These are phyloP conservation scores for Oryzias celebensis DNA, from an alignment of 2,113 vertebrate species.

Conservation along the genomic window DNA sequence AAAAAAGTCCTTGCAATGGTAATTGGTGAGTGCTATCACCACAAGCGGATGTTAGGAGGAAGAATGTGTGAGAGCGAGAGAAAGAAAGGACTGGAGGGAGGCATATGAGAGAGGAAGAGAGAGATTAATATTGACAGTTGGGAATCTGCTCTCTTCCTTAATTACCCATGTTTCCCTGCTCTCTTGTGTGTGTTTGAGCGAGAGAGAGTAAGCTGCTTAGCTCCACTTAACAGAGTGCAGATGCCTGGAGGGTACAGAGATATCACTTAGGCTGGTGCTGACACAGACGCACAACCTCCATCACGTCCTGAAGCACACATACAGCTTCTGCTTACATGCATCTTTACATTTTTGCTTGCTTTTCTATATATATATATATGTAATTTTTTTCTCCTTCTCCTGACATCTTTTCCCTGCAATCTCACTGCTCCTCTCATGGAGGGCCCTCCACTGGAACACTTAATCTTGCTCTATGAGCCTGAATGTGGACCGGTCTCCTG, in stretches of 20 bases:
- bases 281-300: conserved; percentile 18
- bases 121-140: conserved; percentile 72
- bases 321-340: conserved; percentile 24
- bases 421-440: conserved; percentile 42
- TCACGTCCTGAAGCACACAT: conserved; percentile 27
- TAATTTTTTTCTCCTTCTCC: conserved; percentile 6
- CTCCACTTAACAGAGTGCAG: conserved; percentile 68
- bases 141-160: conserved; percentile 72
- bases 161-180: conserved; percentile 74
- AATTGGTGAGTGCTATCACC: conserved; percentile 37
- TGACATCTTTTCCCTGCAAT: conserved; percentile 10
- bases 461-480: conserved; percentile 46
- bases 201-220: conserved; percentile 72
- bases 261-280: conserved; percentile 63
- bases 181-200: conserved; percentile 56
- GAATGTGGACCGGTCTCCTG: conserved; percentile 45
- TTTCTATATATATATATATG: conserved; percentile 1
- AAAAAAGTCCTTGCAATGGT: conserved; percentile 11
- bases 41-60: conserved; percentile 9
- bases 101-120: conserved; percentile 27
- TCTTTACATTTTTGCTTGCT: conserved; percentile 26
- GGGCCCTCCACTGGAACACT: conserved; percentile 56
- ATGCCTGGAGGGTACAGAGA: conserved; percentile 70
- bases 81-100: conserved; percentile 27
- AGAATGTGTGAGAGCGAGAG: conserved; percentile 23